Percentiles rank a stretch among this genome's conserved stretches.
These are phyloP conservation scores for Urocynchramus pylzowi DNA, from an alignment of 2,113 vertebrate species.

Conservation along the genomic window DNA sequence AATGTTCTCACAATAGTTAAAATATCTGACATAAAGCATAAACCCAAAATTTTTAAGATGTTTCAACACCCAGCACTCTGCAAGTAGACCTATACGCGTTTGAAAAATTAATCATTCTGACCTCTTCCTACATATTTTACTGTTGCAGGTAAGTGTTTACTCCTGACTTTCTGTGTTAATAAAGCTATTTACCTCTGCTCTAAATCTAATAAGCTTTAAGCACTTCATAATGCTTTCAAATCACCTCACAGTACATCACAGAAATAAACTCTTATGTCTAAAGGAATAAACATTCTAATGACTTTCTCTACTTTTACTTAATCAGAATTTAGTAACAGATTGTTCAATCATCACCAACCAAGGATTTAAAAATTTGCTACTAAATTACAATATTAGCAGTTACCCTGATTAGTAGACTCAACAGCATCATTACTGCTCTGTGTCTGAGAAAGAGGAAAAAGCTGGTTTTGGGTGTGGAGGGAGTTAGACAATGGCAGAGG, in stretches of 20 bases:
- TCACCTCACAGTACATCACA: neutral
- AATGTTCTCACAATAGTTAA: neutral
- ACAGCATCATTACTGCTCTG: neutral
- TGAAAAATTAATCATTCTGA: neutral
- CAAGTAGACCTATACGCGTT: neutral
- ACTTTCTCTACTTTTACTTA: neutral
- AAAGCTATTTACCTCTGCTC: neutral
- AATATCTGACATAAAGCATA: neutral
- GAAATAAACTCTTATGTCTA: neutral
- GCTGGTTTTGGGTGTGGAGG: rapidly evolving
- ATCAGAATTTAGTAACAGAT: neutral
- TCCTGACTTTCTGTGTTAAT: neutral
- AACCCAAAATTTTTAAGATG: neutral
- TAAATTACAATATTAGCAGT: neutral
- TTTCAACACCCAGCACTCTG: neutral
- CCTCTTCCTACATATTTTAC: neutral
- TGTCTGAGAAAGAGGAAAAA: neutral
- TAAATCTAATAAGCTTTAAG: neutral
- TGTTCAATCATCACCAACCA: neutral
- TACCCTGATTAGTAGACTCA: neutral
- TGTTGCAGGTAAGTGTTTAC: neutral
- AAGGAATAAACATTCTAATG: neutral
- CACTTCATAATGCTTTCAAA: neutral
- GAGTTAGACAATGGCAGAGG: neutral
- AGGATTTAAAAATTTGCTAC: neutral